Percentiles rank a stretch among this genome's conserved stretches.
These are phyloP conservation scores for Clitarchus hookeri DNA, from an alignment of 2,888 invertebrate genomes.

Conservation along the genomic window DNA sequence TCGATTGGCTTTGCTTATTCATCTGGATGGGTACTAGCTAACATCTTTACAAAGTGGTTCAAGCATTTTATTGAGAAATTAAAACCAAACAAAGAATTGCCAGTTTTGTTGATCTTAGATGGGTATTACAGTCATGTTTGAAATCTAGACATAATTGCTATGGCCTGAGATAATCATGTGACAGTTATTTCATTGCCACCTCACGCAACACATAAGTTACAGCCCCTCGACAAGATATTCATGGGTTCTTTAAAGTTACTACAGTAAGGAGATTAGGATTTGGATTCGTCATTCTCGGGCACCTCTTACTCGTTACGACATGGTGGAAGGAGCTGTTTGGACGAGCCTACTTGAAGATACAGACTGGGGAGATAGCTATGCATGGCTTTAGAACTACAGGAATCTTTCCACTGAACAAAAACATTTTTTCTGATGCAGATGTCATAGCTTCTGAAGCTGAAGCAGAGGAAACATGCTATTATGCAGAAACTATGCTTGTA, in stretches of 20 bases:
- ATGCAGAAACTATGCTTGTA: not conserved
- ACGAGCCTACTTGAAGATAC: not conserved
- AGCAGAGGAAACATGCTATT: not conserved
- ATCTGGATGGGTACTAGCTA: constrained; percentile 27
- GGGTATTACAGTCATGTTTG: constrained; percentile 26
- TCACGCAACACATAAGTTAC: constrained; percentile 25
- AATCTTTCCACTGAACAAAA: too few relatives aligned
- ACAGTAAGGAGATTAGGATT: not conserved
- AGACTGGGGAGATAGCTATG: too few relatives aligned
- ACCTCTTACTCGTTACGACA: not conserved
- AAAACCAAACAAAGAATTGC: constrained; percentile 20
- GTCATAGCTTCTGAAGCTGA: not conserved
- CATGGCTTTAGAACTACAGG: too few relatives aligned
- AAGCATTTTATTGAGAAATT: too few relatives aligned
- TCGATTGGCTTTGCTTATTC: constrained; percentile 20
- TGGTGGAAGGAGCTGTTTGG: not conserved
- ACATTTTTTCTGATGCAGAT: constrained; percentile 6
- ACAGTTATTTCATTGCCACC: constrained; percentile 28
- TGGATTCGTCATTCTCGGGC: too few relatives aligned
- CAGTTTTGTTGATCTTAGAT: constrained; percentile 29
- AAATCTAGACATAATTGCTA: too few relatives aligned
- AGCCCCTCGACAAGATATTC: constrained; percentile 29
- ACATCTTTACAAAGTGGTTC: constrained; percentile 29
- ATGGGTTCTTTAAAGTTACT: constrained; percentile 20
- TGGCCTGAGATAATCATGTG: constrained; percentile 30